Base-by-base conservation (phyloP, 2,797 vertebrate species). In the Malurus splendens region DNA sequence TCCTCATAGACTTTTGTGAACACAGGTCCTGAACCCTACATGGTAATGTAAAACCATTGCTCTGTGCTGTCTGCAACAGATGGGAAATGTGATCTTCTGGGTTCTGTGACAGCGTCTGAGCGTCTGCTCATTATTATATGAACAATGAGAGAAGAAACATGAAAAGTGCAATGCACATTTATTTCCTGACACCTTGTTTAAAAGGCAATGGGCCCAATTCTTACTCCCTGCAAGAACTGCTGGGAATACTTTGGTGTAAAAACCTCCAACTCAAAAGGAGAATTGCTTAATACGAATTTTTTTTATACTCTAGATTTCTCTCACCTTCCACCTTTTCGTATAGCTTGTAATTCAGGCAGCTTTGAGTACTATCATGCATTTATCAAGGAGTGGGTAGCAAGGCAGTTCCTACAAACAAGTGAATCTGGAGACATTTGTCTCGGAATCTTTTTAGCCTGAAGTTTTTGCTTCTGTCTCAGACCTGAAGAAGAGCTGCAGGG, bases 51-150 rank as follows among this genome's bases (percentile, higher is more conserved):
- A 94, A 93, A 89, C 78, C 51, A 82, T 78, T 87, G 86, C 88
- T 93, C 67, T 72, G 68, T 77, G 56, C 73, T 85, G 20, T 30
- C 86, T 83, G 38, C 76, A 93, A 50, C 73, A 90, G 84, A 90
- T 79, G 66, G 80, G 86, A 94, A 95, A 93, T 90, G 75, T 91
- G 93, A 95, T 94, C 77, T 81, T 93, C 74, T 77, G 77, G 57
- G 86, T 94, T 60, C 28, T 92, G 85, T 86, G 84, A 66, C 92
- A 91, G 42, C 9, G 15, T 80, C 74, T 82, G 73, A 91, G 42
- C 9, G 15, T 80, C 74, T 82, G 73, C 89, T 92, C 86, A 74
- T 94, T 94, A 95, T 70, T 92, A 65, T 83, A 82, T 47, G 93
- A 94, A 86, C 79, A 92, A 91, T 51, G 67, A 91, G 42, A 91